phyloP scores from a whole-genome alignment of 2,888 invertebrate genomes.

The Lithophane ornitopus region DNA sequence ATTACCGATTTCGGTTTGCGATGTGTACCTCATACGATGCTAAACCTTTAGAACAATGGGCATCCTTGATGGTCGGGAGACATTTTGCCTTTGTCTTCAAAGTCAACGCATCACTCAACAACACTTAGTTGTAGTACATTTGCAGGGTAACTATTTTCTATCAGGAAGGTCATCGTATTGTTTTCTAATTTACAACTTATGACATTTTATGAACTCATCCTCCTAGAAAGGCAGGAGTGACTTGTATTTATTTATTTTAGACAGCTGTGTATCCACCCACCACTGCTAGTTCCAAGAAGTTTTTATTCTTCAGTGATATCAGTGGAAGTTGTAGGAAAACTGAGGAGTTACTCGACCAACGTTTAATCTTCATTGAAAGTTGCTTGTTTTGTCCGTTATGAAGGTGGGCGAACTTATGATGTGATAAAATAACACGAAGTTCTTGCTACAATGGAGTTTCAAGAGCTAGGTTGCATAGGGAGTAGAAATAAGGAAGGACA shows the following conservation, averaged over 20 bases:
- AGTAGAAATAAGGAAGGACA: neutral
- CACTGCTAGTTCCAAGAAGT: slow-evolving; percentile 17
- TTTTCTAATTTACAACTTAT: neutral
- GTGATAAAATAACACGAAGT: slow-evolving; percentile 38
- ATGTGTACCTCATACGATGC: neutral
- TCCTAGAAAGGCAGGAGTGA: slow-evolving; percentile 10
- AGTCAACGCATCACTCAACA: neutral
- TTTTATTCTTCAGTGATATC: slow-evolving; percentile 40
- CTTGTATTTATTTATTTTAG: slow-evolving; percentile 32
- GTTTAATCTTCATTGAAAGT: slow-evolving; percentile 59
- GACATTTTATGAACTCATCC: slow-evolving; percentile 6
- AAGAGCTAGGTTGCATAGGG: neutral
- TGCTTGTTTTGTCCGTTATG: slow-evolving; percentile 40
- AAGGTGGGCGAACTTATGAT: slow-evolving; percentile 38
- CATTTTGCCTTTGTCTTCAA: neutral
- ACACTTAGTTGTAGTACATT: neutral
- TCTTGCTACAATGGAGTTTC: slow-evolving; percentile 18
- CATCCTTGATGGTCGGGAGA: neutral
- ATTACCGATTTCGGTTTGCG: neutral
- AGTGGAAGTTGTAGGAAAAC: slow-evolving; percentile 35
- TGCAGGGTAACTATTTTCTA: neutral
- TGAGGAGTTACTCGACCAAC: slow-evolving; percentile 31
- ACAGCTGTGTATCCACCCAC: slow-evolving; percentile 1
- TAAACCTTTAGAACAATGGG: neutral
- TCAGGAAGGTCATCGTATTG: neutral